Base-by-base conservation (phyloP, 64 coral and sea anemone genomes). In the Porites lutea region DNA sequence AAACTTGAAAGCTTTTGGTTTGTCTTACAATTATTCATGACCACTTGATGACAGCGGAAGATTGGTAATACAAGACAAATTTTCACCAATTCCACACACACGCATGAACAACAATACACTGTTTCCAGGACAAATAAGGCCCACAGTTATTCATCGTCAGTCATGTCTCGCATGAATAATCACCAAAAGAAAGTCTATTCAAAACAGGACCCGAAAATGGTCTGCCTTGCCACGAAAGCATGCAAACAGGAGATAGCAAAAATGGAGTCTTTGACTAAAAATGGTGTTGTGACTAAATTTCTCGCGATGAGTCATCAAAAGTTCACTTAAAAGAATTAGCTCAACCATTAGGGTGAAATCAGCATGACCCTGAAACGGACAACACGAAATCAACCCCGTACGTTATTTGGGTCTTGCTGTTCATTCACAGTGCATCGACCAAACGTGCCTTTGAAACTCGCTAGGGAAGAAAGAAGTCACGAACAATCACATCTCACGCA, bases 401-500 rank as follows among this genome's bases (percentile, higher is more conserved):
- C n/a, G 52, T 69, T 7, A 19, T 8, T 0, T 7, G 52, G 16
- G 65, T 84, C 47, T 68, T n/a, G 16, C 62, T 84, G 81, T 52
- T 69, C 45, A 8, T 52, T 84, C 46, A 52, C 63, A 13, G 14
- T 52, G 63, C 15, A 11, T 21, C 52, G 81, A 84, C 19, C 2
- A 84, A 84, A 65, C 8, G 45, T 84, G 51, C 59, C 18, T 46
- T 22, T 51, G 45, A 84, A 6, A 19, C 63, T 53, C 37, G 47
- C 12, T 84, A 64, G 61, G 43, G 43, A 46, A 27, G 81, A 47
- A 50, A 22, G 18, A 48, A 68, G 81, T 84, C 81, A 84, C 81
- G 63, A 84, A 84, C 16, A 84, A 52, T 3, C 18, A 82, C 15
- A 82, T 82, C 59, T 82, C 79, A 84, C 81, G 62, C 62, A 84